Base-by-base conservation (phyloP, 2,888 invertebrate genomes). In the Carabus problematicus region DNA sequence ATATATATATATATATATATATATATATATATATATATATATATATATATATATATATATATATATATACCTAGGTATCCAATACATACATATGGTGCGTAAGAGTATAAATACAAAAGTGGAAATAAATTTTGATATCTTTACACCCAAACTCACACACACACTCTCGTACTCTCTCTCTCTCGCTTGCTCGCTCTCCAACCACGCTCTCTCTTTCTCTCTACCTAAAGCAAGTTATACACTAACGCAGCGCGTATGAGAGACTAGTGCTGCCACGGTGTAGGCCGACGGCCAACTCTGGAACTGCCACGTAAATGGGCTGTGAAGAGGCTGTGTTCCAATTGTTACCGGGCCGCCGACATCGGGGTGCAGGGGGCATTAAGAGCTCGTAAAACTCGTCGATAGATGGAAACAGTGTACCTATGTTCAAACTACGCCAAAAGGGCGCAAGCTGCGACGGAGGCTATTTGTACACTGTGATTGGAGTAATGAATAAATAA, bases 201-300 rank as follows among this genome's bases (percentile, higher is more conserved):
- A n/a, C n/a, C n/a, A 29, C n/a, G 59, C 14, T 42, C 40, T 47
- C 12, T 8, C 7, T 47, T 11, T 8, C 11, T 8, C 12, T 47
- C 8, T 47, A 8, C 19, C 9, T 52, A 52, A 18, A 16, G 52
- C 18, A 16, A 16, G 16, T 3, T 14, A 7, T 12, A 52, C 11
- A 18, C 52, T 29, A 29, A 47, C 47, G 12, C 12, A 14, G 8
- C 8, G 16, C 52, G 52, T 56, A 7, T 39, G 29, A 56, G 29
- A 60, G 60, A 41, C 55, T 71, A 72, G 75, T 76, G 76, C 76
- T 76, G 76, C 76, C 72, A 67, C 73, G 56, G 59, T 62, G 18
- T 14, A 68, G 64, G 52, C 56, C 43, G 70, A 70, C 75, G 76
- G 76, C 71, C 71, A 75, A 75, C 71, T 68, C 73, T 69, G 64